phyloP scores from a whole-genome alignment of 2,797 vertebrate species.

The Simalia tracyae region DNA sequence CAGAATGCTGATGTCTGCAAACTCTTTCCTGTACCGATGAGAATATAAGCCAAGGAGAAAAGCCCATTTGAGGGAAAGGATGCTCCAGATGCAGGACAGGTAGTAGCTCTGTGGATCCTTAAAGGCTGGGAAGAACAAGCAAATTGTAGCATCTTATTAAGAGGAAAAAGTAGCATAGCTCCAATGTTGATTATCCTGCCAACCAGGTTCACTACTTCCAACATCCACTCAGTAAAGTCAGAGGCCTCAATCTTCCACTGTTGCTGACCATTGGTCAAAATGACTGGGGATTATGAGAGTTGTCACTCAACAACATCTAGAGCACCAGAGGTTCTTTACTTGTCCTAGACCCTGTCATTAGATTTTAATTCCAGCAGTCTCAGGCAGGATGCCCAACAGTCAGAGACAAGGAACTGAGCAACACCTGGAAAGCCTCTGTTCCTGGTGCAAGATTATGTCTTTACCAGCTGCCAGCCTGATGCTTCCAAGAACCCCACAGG shows the following conservation, averaged over 20 bases:
- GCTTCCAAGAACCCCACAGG: background rate
- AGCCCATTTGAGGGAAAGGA: slow-evolving; percentile 92
- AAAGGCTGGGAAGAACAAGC: slow-evolving; percentile 72
- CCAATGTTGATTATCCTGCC: background rate
- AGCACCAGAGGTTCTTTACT: background rate
- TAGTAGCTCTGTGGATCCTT: slow-evolving; percentile 85
- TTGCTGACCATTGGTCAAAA: background rate
- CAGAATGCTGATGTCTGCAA: slow-evolving; percentile 94
- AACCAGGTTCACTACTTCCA: too few relatives aligned
- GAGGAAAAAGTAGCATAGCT: background rate
- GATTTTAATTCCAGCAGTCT: background rate
- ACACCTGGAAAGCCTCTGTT: background rate
- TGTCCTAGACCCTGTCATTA: background rate
- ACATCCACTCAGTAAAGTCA: background rate
- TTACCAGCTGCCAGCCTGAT: background rate
- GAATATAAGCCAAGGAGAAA: slow-evolving; percentile 83
- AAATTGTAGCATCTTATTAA: background rate
- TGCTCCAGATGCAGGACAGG: slow-evolving; percentile 90
- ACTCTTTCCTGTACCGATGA: slow-evolving; percentile 88
- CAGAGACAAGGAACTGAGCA: background rate
- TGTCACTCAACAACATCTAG: background rate
- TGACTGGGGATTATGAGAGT: background rate
- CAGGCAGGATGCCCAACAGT: background rate
- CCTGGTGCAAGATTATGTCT: background rate
- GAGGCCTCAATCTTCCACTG: too few relatives aligned